A percentile compares a stretch with the other conserved stretches of the same genome.
phyloP scores from a whole-genome alignment of 2,113 vertebrate species.

The Tenrec ecaudatus region DNA sequence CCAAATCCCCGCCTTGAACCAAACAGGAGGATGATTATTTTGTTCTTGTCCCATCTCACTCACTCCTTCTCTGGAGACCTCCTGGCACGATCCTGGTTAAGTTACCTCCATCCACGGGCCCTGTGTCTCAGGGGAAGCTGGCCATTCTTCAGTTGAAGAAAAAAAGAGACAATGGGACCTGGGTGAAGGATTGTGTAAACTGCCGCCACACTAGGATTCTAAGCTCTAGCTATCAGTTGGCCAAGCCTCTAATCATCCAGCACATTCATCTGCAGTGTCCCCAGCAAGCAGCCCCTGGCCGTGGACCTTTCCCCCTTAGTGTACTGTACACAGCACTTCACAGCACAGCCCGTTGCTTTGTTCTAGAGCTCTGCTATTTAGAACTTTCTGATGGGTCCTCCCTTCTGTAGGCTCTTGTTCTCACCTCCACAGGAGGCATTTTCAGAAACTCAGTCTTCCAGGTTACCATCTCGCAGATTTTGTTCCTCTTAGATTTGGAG shows the following conservation, averaged over 20 bases:
- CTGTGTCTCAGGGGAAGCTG: neutral
- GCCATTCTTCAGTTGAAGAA: neutral
- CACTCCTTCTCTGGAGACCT: neutral
- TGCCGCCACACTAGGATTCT: neutral
- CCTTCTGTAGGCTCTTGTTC: neutral
- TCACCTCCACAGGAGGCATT: neutral
- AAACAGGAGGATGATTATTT: neutral
- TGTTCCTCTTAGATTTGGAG: neutral
- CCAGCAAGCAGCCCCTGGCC: neutral
- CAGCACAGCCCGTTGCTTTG: neutral
- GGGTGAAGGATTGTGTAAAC: neutral
- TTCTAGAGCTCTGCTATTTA: neutral
- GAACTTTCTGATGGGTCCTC: neutral
- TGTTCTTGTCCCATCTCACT: neutral
- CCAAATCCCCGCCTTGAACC: conserved; percentile 8
- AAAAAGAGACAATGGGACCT: neutral
- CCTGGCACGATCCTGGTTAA: neutral
- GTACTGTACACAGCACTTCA: neutral
- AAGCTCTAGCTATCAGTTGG: neutral
- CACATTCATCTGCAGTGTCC: neutral
- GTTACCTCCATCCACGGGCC: neutral
- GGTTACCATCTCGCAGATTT: neutral
- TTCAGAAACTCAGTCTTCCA: neutral
- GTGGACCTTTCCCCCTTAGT: neutral
- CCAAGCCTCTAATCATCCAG: neutral